Conservation (phyloP, 2,797 vertebrate genomes). For the Cryptoprocta ferox region DNA sequence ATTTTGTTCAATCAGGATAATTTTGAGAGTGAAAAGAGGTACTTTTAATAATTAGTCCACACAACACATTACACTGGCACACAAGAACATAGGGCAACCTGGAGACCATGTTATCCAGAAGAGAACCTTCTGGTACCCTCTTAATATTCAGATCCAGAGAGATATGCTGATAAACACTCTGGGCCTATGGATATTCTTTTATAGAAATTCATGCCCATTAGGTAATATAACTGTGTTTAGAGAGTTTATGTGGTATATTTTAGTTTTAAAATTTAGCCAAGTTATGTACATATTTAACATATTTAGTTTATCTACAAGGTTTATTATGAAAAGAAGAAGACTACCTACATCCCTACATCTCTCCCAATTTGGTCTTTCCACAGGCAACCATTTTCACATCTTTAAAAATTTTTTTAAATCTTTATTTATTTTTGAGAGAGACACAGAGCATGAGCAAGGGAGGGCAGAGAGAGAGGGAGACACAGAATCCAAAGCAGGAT, state of each 20-base stretch:
- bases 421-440: no score
- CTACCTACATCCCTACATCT: neutral
- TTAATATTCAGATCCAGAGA: neutral
- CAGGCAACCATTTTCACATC: neutral
- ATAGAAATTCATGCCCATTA: neutral
- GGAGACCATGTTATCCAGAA: neutral
- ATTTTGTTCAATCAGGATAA: neutral
- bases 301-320: neutral
- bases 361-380: neutral
- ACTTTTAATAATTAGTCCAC: neutral
- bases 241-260: neutral
- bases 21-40: neutral
- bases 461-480: no score
- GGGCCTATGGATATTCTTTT: neutral
- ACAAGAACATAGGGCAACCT: neutral
- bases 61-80: neutral
- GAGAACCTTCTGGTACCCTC: neutral
- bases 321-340: neutral
- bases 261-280: neutral
- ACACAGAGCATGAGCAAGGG: no score
- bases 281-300: neutral
- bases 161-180: neutral
- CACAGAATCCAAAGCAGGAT: no score
- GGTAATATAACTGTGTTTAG: neutral
- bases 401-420: neutral